phyloP scores from a whole-genome alignment of 2,113 vertebrate genomes.

The Bos taurus region DNA sequence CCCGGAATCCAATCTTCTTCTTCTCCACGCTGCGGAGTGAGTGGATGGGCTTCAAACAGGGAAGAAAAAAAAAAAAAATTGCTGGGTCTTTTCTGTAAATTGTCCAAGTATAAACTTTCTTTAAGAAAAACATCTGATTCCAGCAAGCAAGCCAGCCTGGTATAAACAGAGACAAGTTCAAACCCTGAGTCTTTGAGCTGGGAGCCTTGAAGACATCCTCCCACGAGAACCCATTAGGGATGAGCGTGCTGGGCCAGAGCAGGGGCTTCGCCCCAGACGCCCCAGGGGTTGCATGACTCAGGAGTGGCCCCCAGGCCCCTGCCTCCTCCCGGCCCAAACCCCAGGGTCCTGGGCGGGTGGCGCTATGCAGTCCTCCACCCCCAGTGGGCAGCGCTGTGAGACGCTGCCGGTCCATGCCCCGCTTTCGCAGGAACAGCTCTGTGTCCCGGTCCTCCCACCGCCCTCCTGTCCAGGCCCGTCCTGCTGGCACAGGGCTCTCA shows the following conservation, averaged over 20 bases:
- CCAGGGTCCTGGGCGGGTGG: rapidly evolving
- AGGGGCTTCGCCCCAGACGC: rapidly evolving
- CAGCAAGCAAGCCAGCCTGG: background rate
- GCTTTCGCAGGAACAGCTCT: rapidly evolving
- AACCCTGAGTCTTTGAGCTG: rapidly evolving
- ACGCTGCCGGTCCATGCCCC: rapidly evolving
- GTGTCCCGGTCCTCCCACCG: background rate
- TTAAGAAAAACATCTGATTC: background rate
- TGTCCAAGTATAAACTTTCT: rapidly evolving
- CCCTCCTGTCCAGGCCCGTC: background rate
- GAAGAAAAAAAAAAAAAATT: rapidly evolving
- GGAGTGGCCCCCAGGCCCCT: rapidly evolving
- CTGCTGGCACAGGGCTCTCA: background rate
- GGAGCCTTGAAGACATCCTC: background rate
- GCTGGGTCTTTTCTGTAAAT: background rate
- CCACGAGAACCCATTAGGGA: rapidly evolving
- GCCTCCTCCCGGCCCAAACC: background rate
- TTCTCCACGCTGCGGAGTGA: background rate
- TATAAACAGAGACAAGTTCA: background rate
- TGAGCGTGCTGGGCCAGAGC: rapidly evolving
- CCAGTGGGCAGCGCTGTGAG: rapidly evolving
- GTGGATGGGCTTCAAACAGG: rapidly evolving
- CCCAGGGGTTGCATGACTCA: rapidly evolving
- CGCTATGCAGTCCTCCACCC: background rate
- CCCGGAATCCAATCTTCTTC: background rate